Evolutionary conservation across 2,113 vertebrate genomes (phyloP).

Genomic region (Pycnonotus jocosus): DNA sequence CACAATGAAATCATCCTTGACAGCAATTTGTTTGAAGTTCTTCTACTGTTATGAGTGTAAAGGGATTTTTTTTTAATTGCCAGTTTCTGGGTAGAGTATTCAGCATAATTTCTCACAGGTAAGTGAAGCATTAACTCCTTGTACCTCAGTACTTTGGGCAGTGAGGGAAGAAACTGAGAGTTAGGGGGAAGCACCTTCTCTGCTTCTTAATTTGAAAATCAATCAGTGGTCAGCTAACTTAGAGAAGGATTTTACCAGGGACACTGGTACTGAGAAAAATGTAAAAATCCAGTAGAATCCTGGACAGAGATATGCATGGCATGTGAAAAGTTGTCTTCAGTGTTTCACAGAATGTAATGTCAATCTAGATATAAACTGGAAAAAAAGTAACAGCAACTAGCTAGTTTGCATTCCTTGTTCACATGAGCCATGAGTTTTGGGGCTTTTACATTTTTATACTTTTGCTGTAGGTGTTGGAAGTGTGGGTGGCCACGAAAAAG

Average conservation of each 20-base stretch:
- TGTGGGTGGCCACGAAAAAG: slow-evolving; percentile 77
- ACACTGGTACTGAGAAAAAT: background rate
- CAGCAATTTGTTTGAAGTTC: slow-evolving; percentile 35
- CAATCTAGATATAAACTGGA: slow-evolving; percentile 55
- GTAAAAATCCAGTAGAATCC: background rate
- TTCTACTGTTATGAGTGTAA: slow-evolving; percentile 53
- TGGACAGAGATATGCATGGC: accelerated
- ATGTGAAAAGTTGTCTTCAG: background rate
- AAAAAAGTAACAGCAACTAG: slow-evolving; percentile 61
- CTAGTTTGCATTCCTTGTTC: slow-evolving; percentile 71
- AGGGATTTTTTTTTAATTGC: slow-evolving; percentile 42
- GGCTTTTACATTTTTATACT: slow-evolving; percentile 71
- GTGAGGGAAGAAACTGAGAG: background rate
- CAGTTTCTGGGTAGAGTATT: slow-evolving; percentile 37
- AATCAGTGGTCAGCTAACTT: background rate
- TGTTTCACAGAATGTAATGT: background rate
- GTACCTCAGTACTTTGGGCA: background rate
- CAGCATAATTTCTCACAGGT: slow-evolving; percentile 24
- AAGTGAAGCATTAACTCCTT: slow-evolving; percentile 5
- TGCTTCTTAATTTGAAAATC: background rate
- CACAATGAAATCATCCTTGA: slow-evolving; percentile 48
- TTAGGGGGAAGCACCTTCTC: background rate
- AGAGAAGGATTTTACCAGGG: background rate
- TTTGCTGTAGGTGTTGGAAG: slow-evolving; percentile 72
- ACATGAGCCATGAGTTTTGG: slow-evolving; percentile 62